Base-by-base conservation (phyloP, 2,888 invertebrate genomes). In the Stenodema calcarata region DNA sequence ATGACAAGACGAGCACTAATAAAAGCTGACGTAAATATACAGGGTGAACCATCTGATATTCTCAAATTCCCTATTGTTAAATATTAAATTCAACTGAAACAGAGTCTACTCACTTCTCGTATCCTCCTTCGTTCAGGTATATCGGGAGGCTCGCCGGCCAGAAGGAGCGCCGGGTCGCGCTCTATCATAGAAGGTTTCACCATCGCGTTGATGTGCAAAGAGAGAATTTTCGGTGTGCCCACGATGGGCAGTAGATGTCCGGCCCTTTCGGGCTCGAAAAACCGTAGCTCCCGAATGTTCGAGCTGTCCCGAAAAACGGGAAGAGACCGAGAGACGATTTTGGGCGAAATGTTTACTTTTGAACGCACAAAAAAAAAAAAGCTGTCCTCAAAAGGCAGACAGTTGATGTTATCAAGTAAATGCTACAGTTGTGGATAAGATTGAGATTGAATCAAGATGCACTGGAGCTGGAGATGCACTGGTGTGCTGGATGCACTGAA, bases 91-190 rank as follows among this genome's bases (percentile, higher is more conserved):
- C n/a, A n/a, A n/a, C n/a, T 35, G 35, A 35, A 4, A 35, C n/a
- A 35, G 2, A 35, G 2, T 35, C 35, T 14, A 82, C 83, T 83
- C n/a, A 83, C 83, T 73, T 83, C 83, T 83, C 83, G 41, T 18
- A 83, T 83, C 16, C 83, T 62, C 35, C 69, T 18, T 27, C 83
- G 69, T 16, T 83, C 83, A 41, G 41, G 69, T n/a, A 62, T n/a
- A 69, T 83, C 83, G 41, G 87, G 87, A 18, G 87, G 87, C 27
- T 88, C 86, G 14, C 87, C 85, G 1, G 87, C 87, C 44, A 88
- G 30, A 0, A 88, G 81, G 2, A 88, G 62, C 79, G 88, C 88
- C 44, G 88, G 86, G 28, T 89, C 88, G 84, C 89, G 86, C 30
- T 87, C 86, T 16, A 50, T 44, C 14, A 88, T 88, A 12, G 88